phyloP scores from a whole-genome alignment of 1,140 invertebrate species.

The Bombus soroeensis region DNA sequence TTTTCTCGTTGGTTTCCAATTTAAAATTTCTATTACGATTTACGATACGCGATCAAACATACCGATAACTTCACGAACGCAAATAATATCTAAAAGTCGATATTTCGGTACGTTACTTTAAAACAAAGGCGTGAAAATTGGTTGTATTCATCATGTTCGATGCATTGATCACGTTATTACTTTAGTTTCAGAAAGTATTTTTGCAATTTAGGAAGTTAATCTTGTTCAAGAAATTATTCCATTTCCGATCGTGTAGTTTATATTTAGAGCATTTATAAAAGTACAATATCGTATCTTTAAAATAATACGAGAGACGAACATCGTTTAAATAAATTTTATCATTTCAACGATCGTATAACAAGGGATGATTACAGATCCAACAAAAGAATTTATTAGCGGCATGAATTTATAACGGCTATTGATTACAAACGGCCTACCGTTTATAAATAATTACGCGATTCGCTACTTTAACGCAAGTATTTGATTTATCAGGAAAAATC shows the following conservation, averaged over 20 bases:
- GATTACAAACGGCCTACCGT: background rate
- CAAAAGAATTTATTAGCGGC: background rate
- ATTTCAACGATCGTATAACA: background rate
- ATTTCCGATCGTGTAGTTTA: background rate
- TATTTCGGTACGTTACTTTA: background rate
- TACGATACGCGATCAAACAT: background rate
- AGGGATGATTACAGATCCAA: background rate
- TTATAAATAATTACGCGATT: background rate
- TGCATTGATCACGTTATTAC: too few species aligned
- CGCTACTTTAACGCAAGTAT: background rate
- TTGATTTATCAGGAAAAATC: conserved; percentile 7
- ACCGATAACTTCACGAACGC: background rate
- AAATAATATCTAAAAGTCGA: background rate
- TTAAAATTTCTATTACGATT: background rate
- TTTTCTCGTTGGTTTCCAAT: background rate
- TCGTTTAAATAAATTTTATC: background rate
- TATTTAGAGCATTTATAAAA: background rate
- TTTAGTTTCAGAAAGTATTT: too few species aligned
- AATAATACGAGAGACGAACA: background rate
- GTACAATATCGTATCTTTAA: background rate
- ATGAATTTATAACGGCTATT: background rate
- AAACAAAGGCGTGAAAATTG: background rate
- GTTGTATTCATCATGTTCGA: background rate
- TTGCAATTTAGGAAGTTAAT: too few species aligned
- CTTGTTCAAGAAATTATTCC: background rate